Conservation (phyloP, 2,113 vertebrate species). For the Hippocampus barbouri region DNA sequence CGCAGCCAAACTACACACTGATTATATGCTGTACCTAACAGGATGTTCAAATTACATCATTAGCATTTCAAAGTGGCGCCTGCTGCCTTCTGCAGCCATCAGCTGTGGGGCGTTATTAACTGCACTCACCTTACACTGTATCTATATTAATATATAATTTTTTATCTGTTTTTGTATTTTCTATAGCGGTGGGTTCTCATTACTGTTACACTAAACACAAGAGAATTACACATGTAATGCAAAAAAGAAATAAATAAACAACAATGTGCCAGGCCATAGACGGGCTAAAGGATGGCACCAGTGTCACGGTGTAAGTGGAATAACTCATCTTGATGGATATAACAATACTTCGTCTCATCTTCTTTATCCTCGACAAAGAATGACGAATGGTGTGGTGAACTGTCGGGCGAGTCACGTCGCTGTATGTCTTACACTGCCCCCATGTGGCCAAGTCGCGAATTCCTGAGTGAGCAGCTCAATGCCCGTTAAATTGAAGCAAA, state of each 20-base stretch:
- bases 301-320: no score
- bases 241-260: no score
- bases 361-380: background rate
- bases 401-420: no score
- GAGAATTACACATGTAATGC: slow-evolving; percentile 21
- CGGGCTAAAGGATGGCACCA: no score
- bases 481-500: background rate
- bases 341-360: background rate
- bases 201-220: slow-evolving; percentile 31
- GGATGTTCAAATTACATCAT: slow-evolving; percentile 60
- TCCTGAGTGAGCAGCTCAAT: background rate
- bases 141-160: no score
- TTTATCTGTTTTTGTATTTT: no score
- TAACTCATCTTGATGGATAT: background rate
- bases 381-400: no score
- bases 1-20: slow-evolving; percentile 53
- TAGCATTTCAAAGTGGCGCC: slow-evolving; percentile 64
- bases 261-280: no score
- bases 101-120: slow-evolving; percentile 33
- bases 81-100: slow-evolving; percentile 31
- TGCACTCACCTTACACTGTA: background rate
- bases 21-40: slow-evolving; percentile 55
- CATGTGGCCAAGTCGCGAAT: no score
- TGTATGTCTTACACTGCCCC: background rate
- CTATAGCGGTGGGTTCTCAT: background rate